Conservation (phyloP, 2,888 invertebrate species). For the Cremastinae sp. region DNA sequence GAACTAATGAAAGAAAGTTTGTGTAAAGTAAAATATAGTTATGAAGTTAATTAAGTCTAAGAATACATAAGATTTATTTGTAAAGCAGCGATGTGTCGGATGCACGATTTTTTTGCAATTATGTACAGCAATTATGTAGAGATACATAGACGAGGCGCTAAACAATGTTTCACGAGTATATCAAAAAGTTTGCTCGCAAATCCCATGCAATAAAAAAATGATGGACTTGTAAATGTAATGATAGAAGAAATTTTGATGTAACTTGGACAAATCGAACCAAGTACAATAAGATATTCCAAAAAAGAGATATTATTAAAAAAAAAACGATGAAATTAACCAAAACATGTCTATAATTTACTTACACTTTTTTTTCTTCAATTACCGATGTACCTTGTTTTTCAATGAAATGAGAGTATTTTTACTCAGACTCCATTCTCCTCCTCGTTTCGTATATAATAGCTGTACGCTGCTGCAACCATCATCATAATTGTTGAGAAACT, state of each 20-base stretch:
- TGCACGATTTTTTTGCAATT: conserved; percentile 1
- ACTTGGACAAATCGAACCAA: too few species aligned
- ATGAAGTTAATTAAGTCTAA: too few species aligned
- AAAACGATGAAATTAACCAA: too few species aligned
- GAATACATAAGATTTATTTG: too few species aligned
- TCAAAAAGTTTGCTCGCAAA: conserved; percentile 3
- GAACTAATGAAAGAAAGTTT: too few species aligned
- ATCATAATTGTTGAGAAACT: conserved; percentile 58
- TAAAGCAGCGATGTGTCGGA: conserved; percentile 4
- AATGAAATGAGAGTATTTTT: too few species aligned
- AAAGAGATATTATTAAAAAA: too few species aligned
- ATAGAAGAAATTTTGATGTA: conserved; percentile 20
- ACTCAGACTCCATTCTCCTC: conserved; percentile 41
- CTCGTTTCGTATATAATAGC: conserved; percentile 40
- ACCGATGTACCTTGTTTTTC: too few species aligned
- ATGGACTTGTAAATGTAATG: conserved; percentile 25
- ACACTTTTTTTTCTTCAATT: conserved; percentile 71
- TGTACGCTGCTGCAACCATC: conserved; percentile 57
- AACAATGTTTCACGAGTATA: conserved; percentile 23
- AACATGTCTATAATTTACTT: too few species aligned
- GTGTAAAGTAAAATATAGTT: too few species aligned
- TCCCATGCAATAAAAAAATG: conserved; percentile 5
- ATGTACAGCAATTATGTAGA: conserved; percentile 54
- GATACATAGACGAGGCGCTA: conserved; percentile 16
- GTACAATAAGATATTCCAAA: too few species aligned